A percentile compares a stretch with the other conserved stretches of the same genome.
Conservation (phyloP, 2,888 invertebrate genomes). For the Perithous albicinctus region DNA sequence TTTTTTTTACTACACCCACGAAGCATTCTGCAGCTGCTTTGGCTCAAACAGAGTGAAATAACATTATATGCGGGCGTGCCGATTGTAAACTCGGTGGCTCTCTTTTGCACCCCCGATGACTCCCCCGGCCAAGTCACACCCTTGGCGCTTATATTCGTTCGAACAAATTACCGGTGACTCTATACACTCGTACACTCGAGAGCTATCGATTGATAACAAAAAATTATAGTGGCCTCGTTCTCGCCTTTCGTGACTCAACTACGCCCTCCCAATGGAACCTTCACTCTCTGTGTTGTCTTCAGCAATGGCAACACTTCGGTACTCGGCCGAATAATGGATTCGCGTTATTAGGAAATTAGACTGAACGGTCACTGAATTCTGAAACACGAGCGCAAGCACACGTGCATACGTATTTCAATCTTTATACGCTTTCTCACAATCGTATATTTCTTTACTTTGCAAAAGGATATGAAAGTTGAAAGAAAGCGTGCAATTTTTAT, state of each 20-base stretch:
- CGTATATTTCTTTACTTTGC: not conserved
- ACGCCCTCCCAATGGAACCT: conserved; percentile 11
- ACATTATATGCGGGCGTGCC: conserved; percentile 54
- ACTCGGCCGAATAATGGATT: conserved; percentile 32
- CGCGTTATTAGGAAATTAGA: conserved; percentile 30
- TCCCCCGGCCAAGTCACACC: conserved; percentile 62
- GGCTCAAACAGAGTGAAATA: conserved; percentile 40
- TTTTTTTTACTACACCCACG: conserved; percentile 18
- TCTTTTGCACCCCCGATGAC: conserved; percentile 39
- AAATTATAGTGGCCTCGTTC: conserved; percentile 66
- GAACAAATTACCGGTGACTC: conserved; percentile 59
- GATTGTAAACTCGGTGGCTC: conserved; percentile 33
- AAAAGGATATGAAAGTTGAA: too few species aligned
- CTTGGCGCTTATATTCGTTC: conserved; percentile 56
- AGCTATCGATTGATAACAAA: conserved; percentile 68
- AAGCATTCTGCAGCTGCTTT: conserved; percentile 12
- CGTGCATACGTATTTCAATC: not conserved
- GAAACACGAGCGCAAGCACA: not conserved
- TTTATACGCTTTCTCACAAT: not conserved
- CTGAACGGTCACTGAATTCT: not conserved
- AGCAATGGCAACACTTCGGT: not conserved
- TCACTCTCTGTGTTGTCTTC: conserved; percentile 4
- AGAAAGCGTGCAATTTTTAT: too few species aligned
- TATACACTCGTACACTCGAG: conserved; percentile 56
- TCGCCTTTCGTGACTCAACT: conserved; percentile 61